A percentile compares a stretch with the other conserved stretches of the same genome.
Conservation (phyloP, 1,140 invertebrate genomes). For the Thaumetopoea pityocampa region DNA sequence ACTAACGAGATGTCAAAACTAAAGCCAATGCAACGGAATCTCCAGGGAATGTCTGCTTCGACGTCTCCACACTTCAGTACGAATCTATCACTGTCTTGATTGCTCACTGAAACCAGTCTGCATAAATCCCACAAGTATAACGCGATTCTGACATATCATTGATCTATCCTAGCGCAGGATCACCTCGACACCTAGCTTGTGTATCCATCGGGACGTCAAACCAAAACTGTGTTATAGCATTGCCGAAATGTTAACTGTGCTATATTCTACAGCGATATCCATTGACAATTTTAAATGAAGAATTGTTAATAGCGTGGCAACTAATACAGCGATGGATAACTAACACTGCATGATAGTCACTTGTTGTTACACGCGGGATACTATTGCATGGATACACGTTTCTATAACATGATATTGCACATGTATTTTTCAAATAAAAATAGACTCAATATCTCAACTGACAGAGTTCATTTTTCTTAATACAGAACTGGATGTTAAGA, state of each 20-base stretch:
- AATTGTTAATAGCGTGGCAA: background rate
- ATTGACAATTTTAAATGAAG: conserved; percentile 15
- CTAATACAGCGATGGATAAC: conserved; percentile 11
- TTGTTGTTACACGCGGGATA: background rate
- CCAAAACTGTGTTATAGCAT: conserved; percentile 24
- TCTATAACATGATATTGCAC: background rate
- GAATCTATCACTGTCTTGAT: conserved; percentile 40
- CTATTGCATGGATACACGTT: background rate
- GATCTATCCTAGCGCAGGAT: conserved; percentile 56
- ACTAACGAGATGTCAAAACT: conserved; percentile 15
- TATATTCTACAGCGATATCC: conserved; percentile 4
- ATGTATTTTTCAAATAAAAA: background rate
- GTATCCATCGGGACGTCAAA: conserved; percentile 39
- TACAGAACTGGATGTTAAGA: background rate
- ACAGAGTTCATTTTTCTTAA: conserved; percentile 25
- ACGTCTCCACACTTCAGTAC: conserved; percentile 20
- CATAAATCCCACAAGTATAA: conserved; percentile 54
- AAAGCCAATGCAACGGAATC: conserved; percentile 10
- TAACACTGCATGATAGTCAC: background rate
- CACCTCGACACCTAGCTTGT: conserved; percentile 57
- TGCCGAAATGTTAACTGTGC: background rate
- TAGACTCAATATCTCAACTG: background rate
- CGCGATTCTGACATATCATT: conserved; percentile 67
- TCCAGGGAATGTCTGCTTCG: conserved; percentile 16
- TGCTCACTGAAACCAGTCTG: conserved; percentile 26